A percentile compares a stretch with the other conserved stretches of the same genome.
Evolutionary conservation across 2,113 vertebrate genomes (phyloP).

Genomic region (Mastomys coucha): DNA sequence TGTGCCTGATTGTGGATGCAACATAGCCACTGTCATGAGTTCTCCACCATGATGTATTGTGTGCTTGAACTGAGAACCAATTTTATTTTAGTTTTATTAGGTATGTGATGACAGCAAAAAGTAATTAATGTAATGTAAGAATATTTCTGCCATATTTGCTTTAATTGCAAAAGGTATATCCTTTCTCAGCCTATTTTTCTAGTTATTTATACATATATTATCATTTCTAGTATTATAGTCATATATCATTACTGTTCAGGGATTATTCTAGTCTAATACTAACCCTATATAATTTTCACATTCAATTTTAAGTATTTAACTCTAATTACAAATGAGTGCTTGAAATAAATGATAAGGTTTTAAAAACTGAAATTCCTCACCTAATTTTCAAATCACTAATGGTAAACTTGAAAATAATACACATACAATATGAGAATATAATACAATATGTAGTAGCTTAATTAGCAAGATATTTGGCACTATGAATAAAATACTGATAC

Average conservation of each 20-base stretch:
- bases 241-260: neutral
- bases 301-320: neutral
- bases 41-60: neutral
- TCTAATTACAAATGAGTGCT: neutral
- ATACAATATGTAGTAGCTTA: neutral
- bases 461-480: neutral
- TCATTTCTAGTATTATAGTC: neutral
- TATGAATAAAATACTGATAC: neutral
- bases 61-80: neutral
- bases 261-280: neutral
- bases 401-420: neutral
- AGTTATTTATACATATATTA: neutral
- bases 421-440: neutral
- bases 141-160: neutral
- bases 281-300: neutral
- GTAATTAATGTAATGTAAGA: neutral
- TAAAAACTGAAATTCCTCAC: neutral
- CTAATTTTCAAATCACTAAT: neutral
- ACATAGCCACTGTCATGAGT: neutral
- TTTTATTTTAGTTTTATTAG: neutral
- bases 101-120: neutral
- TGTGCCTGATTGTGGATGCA: neutral
- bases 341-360: neutral
- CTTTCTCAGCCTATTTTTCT: no score
- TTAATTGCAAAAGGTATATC: neutral